A percentile compares a stretch with the other conserved stretches of the same genome.
Conservation (phyloP, 1,140 invertebrate genomes). For the Hyles vespertilio region DNA sequence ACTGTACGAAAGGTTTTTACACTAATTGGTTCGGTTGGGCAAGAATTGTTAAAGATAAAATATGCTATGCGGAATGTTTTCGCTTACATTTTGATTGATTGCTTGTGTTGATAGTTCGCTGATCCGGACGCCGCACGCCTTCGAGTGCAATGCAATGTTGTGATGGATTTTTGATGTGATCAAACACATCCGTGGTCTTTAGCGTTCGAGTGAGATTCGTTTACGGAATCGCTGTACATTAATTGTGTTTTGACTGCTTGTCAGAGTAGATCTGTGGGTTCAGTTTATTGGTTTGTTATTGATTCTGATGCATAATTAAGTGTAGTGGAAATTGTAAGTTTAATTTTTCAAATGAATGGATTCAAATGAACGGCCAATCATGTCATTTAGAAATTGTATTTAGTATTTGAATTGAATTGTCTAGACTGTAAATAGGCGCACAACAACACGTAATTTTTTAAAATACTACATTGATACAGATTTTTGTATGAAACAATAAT, state of each 20-base stretch:
- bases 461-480: no score
- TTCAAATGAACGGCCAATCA: no score
- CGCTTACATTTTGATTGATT: conserved; percentile 67
- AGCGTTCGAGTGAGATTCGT: not conserved
- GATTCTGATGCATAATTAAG: no score
- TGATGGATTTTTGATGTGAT: not conserved
- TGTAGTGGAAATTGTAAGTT: no score
- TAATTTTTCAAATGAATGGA: no score
- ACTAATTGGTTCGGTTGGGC: conserved; percentile 65
- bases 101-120: conserved; percentile 28
- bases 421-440: no score
- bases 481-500: no score
- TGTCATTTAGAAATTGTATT: no score
- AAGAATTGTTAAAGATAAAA: conserved; percentile 75
- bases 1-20: conserved; percentile 65
- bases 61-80: conserved; percentile 69
- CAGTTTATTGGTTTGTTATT: no score
- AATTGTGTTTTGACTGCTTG: conserved; percentile 3
- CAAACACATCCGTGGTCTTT: not conserved
- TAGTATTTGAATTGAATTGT: no score
- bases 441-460: no score
- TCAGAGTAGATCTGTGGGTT: no score
- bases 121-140: not conserved
- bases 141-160: not conserved
- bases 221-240: not conserved